Conservation (phyloP, 2,113 vertebrate genomes). For the Myotis lucifugus region DNA sequence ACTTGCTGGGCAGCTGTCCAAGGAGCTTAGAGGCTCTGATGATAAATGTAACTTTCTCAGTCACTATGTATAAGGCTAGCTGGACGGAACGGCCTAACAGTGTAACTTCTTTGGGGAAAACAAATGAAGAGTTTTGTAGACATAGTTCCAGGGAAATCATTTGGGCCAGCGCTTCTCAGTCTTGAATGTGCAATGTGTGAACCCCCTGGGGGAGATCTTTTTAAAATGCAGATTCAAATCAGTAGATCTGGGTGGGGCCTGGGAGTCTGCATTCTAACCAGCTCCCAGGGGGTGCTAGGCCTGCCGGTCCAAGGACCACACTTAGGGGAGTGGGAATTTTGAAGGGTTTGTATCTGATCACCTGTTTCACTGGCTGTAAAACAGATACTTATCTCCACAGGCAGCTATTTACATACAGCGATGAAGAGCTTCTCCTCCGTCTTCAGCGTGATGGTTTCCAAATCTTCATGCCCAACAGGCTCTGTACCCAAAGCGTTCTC, state of each 20-base stretch:
- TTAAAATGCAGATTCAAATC: not conserved
- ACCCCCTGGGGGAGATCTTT: fast-evolving
- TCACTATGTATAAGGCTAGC: not conserved
- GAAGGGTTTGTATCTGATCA: not conserved
- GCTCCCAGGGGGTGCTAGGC: fast-evolving
- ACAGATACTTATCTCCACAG: not conserved
- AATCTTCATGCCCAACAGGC: slow-evolving; percentile 70
- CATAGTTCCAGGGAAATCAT: not conserved
- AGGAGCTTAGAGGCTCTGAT: not conserved
- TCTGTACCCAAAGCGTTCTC: slow-evolving; percentile 72
- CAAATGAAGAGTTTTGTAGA: not conserved
- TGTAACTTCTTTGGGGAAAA: not conserved
- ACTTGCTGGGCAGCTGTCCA: not conserved
- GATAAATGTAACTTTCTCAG: not conserved
- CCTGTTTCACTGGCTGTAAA: not conserved
- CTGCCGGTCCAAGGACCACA: not conserved
- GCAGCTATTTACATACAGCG: slow-evolving; percentile 72
- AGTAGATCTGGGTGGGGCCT: not conserved
- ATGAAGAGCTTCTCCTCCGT: slow-evolving; percentile 75
- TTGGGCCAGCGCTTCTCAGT: fast-evolving
- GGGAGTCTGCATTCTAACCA: not conserved
- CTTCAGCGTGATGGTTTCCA: slow-evolving; percentile 73
- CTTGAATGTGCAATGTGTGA: not conserved
- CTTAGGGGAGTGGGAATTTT: fast-evolving
- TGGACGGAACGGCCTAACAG: not conserved